Conservation (phyloP, 2,113 vertebrate genomes). For the Neopipo cinnamomea region DNA sequence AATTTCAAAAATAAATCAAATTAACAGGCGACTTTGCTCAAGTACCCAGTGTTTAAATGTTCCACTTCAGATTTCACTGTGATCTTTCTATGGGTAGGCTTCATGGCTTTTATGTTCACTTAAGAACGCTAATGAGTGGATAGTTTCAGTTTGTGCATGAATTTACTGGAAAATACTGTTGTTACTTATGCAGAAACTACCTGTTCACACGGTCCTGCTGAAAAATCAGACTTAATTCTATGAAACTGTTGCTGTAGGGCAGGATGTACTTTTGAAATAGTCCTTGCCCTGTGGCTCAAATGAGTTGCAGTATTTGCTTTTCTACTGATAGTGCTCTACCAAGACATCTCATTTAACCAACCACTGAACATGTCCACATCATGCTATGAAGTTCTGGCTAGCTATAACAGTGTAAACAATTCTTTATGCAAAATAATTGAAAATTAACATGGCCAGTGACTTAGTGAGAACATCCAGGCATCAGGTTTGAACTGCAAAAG, state of each 20-base stretch:
- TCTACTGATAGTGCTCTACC: neutral
- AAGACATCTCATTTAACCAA: neutral
- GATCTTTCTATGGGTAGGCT: neutral
- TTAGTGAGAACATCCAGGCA: neutral
- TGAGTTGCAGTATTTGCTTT: neutral
- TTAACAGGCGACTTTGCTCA: neutral
- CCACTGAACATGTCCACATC: neutral
- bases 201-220: neutral
- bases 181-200: neutral
- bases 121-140: neutral
- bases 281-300: neutral
- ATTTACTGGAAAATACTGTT: neutral
- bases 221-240: neutral
- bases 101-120: neutral
- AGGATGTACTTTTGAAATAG: neutral
- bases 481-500: neutral
- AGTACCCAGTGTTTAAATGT: neutral
- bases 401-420: neutral
- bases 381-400: neutral
- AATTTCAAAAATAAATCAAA: conserved; percentile 3
- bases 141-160: neutral
- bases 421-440: neutral
- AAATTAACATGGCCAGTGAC: neutral
- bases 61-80: neutral
- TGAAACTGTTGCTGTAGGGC: neutral